Conservation (phyloP, 1,140 invertebrate species). For the Papilio helenus region DNA sequence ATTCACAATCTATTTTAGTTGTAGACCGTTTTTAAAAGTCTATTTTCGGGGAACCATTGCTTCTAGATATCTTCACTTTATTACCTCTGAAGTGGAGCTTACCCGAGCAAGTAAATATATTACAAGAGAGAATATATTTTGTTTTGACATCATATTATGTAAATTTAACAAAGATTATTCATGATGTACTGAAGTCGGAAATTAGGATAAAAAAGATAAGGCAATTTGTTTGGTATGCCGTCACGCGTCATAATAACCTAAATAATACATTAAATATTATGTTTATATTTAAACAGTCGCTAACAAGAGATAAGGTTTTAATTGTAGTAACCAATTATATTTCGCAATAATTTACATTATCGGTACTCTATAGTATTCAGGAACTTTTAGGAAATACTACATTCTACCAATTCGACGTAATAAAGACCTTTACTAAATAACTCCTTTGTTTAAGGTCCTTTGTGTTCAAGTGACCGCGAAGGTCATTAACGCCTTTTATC, state of each 20-base stretch:
- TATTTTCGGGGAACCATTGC: too few relatives aligned
- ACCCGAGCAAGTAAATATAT: too few relatives aligned
- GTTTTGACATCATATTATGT: not conserved
- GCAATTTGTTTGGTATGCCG: conserved; percentile 10
- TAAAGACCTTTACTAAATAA: not conserved
- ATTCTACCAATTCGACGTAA: not conserved
- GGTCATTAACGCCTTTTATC: not conserved
- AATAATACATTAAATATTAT: not conserved
- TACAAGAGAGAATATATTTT: not conserved
- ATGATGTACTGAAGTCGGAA: not conserved
- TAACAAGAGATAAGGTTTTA: not conserved
- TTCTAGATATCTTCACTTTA: too few relatives aligned
- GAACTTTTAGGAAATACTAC: too few relatives aligned
- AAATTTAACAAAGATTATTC: not conserved
- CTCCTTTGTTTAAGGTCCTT: not conserved
- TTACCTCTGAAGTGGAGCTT: too few relatives aligned
- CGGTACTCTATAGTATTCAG: too few relatives aligned
- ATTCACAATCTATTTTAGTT: too few relatives aligned
- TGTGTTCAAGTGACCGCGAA: not conserved
- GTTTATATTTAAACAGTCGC: not conserved
- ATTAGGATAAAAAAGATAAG: conserved; percentile 18
- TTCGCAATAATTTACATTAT: not conserved
- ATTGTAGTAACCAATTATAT: not conserved
- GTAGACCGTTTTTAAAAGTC: too few relatives aligned
- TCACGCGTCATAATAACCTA: conserved; percentile 17